Evolutionary conservation across 35 echinoderm and acorn worm species (phyloP).

Genomic region (Hemicentrotus pulcherrimus): DNA sequence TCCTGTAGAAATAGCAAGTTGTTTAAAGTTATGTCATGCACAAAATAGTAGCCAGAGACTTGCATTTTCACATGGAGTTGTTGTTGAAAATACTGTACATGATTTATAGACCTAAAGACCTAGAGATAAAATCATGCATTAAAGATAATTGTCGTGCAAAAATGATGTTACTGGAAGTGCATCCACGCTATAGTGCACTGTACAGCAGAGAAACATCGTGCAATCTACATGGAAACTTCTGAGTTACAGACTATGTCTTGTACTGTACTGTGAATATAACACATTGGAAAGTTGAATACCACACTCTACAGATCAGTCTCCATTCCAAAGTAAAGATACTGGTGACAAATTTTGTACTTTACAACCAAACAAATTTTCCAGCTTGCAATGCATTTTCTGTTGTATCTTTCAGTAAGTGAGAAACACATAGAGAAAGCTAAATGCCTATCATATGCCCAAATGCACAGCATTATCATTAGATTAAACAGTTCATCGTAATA

Average conservation of each 20-base stretch:
- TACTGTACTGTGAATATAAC: not conserved
- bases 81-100: slow-evolving; percentile 5
- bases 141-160: not conserved
- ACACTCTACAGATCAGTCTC: not conserved
- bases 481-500: not conserved
- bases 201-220: not conserved
- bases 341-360: not conserved
- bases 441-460: not conserved
- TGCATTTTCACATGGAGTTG: not conserved
- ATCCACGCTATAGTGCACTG: not conserved
- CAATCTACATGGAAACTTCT: not conserved
- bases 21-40: not conserved
- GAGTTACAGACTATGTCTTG: not conserved
- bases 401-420: not conserved
- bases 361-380: not conserved
- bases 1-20: not conserved
- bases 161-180: not conserved
- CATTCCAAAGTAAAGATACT: not conserved
- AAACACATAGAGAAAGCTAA: not conserved
- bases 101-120: not conserved
- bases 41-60: not conserved
- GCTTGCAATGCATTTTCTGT: not conserved
- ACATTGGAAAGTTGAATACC: not conserved
- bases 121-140: not conserved
- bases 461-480: not conserved